Conservation (phyloP, 2,888 invertebrate genomes). For the Chrysomela aeneicollis region DNA sequence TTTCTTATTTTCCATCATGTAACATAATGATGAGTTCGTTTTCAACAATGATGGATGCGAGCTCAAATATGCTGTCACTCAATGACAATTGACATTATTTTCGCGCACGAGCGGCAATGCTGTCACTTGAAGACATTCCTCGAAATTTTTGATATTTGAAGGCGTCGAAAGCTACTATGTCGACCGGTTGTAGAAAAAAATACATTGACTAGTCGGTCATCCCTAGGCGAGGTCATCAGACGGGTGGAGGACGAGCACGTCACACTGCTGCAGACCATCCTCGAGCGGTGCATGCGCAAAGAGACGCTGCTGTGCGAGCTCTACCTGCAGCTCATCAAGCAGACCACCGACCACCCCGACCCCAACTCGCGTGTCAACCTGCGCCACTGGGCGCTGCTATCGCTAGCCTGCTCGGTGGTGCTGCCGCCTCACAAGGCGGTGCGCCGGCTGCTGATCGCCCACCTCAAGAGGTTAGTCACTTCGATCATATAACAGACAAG, state of each 20-base stretch:
- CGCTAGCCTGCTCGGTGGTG: conserved; percentile 81
- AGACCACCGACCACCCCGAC: conserved; percentile 91
- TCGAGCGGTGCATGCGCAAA: conserved; percentile 91
- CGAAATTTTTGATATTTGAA: no score
- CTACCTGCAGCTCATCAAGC: conserved; percentile 89
- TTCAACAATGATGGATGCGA: no score
- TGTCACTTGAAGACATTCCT: no score
- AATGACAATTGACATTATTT: no score
- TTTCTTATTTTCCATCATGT: no score
- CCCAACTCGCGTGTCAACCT: conserved; percentile 86
- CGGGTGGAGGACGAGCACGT: conserved; percentile 88
- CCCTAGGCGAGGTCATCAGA: conserved; percentile 71
- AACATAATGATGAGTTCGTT: no score
- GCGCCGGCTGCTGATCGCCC: conserved; percentile 86
- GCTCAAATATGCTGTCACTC: no score
- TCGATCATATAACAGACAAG: no score
- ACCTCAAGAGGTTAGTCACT: conserved; percentile 68
- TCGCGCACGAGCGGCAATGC: no score
- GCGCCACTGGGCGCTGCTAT: conserved; percentile 91
- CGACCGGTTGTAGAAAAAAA: no score
- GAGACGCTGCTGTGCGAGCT: conserved; percentile 88
- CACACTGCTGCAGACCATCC: conserved; percentile 84
- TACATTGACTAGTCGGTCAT: no score
- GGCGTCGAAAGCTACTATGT: no score
- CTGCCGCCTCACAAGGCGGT: conserved; percentile 87